Evolutionary conservation across 1,140 invertebrate species (phyloP), one percentile per base, ranked within the genome.

Genomic region (Drosophila varians): DNA sequence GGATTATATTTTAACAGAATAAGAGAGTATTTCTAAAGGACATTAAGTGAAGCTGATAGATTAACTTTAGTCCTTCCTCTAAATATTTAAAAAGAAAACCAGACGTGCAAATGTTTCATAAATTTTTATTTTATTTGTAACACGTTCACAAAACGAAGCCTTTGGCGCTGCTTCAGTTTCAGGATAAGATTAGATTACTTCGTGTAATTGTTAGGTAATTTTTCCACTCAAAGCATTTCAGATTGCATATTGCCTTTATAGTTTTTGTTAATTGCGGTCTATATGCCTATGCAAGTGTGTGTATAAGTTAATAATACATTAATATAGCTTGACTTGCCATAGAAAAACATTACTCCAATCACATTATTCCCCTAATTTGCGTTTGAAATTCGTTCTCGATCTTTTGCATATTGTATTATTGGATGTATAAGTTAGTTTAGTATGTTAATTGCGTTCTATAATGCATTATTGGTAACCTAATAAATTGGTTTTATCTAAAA

Each of bases 401-500:
- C 26, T 14, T 12, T 58, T 38, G 53, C 53, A 45, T 65, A 53
- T 46, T 18, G 55, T 78, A 34, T 54, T 42, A 6, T 18, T 42
- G 57, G 42, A 57, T 76, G 28, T 52, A 52, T 66, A 61, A 53
- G 57, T 42, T 66, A 66, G 14, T 1, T 1, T 55, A 28, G 51
- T 70, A 55, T 80, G 72, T 82, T 49, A 56, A 64, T 66, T 65
- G 36, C 62, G 12, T 28, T 40, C 46, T 34, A 64, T 69, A 54
- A 43, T 74, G 28, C 61, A 53, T 64, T 60, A 52, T 68, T 68
- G 48, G 42, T 56, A 78, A 62, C 64, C 75, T 79, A 77, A 45
- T 73, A 74, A 78, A 84, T 84, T 84, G 75, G 60, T 84, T 78
- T 31, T 79, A 75, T 86, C 66, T 77, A 86, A 84, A 83, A 84